These are phyloP conservation scores for Hippopotamyrus pictus DNA, from an alignment of 2,797 vertebrate genomes.

Conservation along the genomic window DNA sequence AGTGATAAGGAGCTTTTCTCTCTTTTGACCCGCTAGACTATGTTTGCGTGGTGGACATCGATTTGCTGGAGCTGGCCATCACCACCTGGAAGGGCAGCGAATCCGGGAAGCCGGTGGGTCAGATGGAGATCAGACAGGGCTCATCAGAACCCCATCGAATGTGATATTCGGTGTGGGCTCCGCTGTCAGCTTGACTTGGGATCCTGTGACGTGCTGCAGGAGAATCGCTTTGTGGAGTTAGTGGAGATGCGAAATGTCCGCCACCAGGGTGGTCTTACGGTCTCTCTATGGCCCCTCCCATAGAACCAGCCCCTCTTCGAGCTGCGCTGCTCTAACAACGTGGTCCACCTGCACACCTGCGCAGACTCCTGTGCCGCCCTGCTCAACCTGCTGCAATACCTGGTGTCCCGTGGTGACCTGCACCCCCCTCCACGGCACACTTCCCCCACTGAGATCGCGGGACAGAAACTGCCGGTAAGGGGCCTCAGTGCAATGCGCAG, in stretches of 20 bases:
- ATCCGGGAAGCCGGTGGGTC: constrained; percentile 69
- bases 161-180: not conserved
- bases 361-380: constrained; percentile 82
- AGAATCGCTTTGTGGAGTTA: not conserved
- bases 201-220: not conserved
- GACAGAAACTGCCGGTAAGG: constrained; percentile 81
- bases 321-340: constrained; percentile 87
- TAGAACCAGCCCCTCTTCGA: constrained; percentile 79
- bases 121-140: not conserved
- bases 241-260: not conserved
- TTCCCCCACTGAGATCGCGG: constrained; percentile 83
- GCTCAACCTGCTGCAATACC: constrained; percentile 81
- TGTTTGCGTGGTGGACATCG: constrained; percentile 83
- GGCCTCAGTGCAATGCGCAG: not conserved
- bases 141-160: too few species aligned
- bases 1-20: not conserved
- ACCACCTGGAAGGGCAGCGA: constrained; percentile 85
- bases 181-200: not conserved
- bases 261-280: not conserved
- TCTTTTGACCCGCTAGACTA: constrained; percentile 63
- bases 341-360: constrained; percentile 85
- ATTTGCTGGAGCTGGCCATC: constrained; percentile 83
- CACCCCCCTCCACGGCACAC: constrained; percentile 74
- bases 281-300: not conserved
- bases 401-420: constrained; percentile 75